Evolutionary conservation across 2,888 invertebrate genomes (phyloP), one percentile per base, ranked within the genome.

Genomic region (Bhutanitis thaidina): DNA sequence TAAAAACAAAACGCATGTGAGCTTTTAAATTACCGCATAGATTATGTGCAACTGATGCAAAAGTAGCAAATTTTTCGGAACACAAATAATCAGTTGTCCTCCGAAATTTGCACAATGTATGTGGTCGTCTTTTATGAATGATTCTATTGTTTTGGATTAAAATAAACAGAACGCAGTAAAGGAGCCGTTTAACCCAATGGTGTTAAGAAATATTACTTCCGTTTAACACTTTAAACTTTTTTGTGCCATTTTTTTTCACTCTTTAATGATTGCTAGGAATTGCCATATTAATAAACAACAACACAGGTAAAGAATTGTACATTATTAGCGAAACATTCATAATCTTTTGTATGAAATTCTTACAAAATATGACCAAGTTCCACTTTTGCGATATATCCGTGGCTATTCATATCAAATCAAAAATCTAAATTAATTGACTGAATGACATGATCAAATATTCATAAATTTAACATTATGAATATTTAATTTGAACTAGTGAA

Each of bases 381-480:
- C n/a, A n/a, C n/a, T 20, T 20, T 20, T 20, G 20, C 5, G 20
- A 20, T 20, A n/a, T n/a, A n/a, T n/a, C n/a, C 20, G 20, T 20
- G 5, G 5, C 20, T 20, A 20, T 4, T 20, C 20, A 20, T 2
- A 5, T 5, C 20, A 4, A 4, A 20, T 5, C 2, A 20, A 20
- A 14, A 40, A 51, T 51, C 10, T 12, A 12, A 34, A 34, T 51
- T 45, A 46, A 51, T 51, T 40, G 40, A 41, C 45, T 36, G 45
- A 37, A 30, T 39, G 45, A 51, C 30, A 36, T 45, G 40, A 51
- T 34, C n/a, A 51, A 36, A 45, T 40, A 27, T 16, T 16, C 27
- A 44, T 50, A 30, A 51, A 45, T 37, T 34, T 35, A n/a, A 10
- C 20, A 12, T 51, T 46, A 41, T 37, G 40, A 51, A 46, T 51